These are phyloP conservation scores for Diarsia brunnea DNA, from an alignment of 2,888 invertebrate genomes.

Conservation along the genomic window DNA sequence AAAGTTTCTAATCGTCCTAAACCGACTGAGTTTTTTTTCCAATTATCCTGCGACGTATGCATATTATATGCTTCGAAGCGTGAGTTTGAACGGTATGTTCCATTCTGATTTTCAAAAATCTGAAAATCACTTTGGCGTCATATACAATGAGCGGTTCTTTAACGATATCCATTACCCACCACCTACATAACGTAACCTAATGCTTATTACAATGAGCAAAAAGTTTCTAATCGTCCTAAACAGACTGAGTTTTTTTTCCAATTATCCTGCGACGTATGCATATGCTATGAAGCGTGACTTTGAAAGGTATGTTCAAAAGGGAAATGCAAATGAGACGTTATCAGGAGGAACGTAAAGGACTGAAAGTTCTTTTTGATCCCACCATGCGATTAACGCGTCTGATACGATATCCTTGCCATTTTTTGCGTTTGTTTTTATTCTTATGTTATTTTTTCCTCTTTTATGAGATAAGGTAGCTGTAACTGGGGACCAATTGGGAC, in stretches of 20 bases:
- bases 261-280: not conserved
- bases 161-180: not conserved
- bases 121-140: not conserved
- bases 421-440: slow-evolving; percentile 42
- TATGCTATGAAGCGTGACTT: slow-evolving; percentile 41
- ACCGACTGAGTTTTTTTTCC: not conserved
- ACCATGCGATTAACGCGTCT: slow-evolving; percentile 56
- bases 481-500: not conserved
- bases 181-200: not conserved
- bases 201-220: not conserved
- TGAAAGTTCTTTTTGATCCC: slow-evolving; percentile 60
- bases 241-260: not conserved
- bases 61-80: slow-evolving; percentile 41
- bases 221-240: not conserved
- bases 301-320: slow-evolving; percentile 53
- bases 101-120: no score
- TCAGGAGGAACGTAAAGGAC: slow-evolving; percentile 48
- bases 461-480: slow-evolving; percentile 3
- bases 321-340: slow-evolving; percentile 64
- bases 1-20: not conserved
- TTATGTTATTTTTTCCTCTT: slow-evolving; percentile 5
- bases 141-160: not conserved
- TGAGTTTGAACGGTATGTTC: slow-evolving; percentile 41
- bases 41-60: not conserved
- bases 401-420: slow-evolving; percentile 48